Evolutionary conservation across 2,113 vertebrate genomes (phyloP).

Genomic region (Sinocyclocheilus grahami): DNA sequence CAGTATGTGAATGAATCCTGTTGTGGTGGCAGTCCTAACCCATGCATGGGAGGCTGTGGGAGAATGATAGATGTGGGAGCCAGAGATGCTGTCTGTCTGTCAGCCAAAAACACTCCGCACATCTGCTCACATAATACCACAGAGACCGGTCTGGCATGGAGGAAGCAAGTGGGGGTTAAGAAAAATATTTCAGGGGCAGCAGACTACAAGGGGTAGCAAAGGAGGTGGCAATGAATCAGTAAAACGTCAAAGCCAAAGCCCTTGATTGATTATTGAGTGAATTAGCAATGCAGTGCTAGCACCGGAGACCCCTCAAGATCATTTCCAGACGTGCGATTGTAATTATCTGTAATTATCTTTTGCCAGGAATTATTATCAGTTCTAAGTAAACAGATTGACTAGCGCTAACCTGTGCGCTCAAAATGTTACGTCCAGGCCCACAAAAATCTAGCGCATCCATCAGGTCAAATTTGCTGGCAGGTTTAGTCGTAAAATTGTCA

Average conservation of each 20-base stretch:
- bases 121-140: slow-evolving; percentile 28
- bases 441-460: background rate
- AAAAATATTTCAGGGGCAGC: slow-evolving; percentile 9
- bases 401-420: background rate
- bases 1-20: slow-evolving; percentile 7
- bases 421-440: background rate
- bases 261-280: slow-evolving; percentile 44
- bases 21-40: background rate
- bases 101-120: slow-evolving; percentile 21
- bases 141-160: background rate
- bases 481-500: slow-evolving; percentile 11
- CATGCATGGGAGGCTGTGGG: slow-evolving; percentile 21
- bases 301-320: background rate
- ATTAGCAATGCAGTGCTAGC: slow-evolving; percentile 24
- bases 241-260: background rate
- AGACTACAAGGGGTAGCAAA: slow-evolving; percentile 7
- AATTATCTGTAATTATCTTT: background rate
- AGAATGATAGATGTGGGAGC: slow-evolving; percentile 48
- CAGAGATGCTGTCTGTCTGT: slow-evolving; percentile 14
- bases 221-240: background rate
- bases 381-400: background rate
- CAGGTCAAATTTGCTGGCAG: slow-evolving; percentile 21
- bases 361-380: background rate
- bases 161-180: background rate
- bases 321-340: background rate